Evolutionary conservation across 2,113 vertebrate species (phyloP).

Genomic region (Misgurnus anguillicaudatus): DNA sequence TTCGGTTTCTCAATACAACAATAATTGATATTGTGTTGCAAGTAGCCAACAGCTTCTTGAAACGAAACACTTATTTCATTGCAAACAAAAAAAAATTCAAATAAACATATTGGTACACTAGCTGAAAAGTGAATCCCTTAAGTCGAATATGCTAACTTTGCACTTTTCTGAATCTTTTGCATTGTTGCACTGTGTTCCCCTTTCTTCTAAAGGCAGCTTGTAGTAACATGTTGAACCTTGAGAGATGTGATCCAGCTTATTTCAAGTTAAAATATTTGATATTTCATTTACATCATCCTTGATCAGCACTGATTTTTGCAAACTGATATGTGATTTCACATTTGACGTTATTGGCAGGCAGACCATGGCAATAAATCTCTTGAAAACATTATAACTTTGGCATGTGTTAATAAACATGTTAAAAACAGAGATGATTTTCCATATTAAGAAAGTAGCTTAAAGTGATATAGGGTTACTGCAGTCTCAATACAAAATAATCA

Average conservation of each 20-base stretch:
- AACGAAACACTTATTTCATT: slow-evolving; percentile 18
- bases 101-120: slow-evolving; percentile 19
- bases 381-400: not conserved
- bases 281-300: not conserved
- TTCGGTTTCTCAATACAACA: slow-evolving; percentile 21
- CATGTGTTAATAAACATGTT: too few species aligned
- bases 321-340: not conserved
- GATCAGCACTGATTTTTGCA: not conserved
- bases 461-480: not conserved
- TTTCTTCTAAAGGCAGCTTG: not conserved
- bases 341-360: not conserved
- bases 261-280: too few species aligned
- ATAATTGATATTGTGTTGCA: slow-evolving; percentile 27
- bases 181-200: not conserved
- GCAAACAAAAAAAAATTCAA: slow-evolving; percentile 24
- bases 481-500: not conserved
- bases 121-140: slow-evolving; percentile 20
- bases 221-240: slow-evolving; percentile 14
- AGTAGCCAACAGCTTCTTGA: slow-evolving; percentile 3
- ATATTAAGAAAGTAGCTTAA: not conserved
- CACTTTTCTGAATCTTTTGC: not conserved
- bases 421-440: too few species aligned
- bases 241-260: too few species aligned
- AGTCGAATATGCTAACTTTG: slow-evolving; percentile 14
- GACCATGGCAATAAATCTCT: not conserved